Evolutionary conservation across 2,888 invertebrate species (phyloP).

Genomic region (Anthophora plumipes): DNA sequence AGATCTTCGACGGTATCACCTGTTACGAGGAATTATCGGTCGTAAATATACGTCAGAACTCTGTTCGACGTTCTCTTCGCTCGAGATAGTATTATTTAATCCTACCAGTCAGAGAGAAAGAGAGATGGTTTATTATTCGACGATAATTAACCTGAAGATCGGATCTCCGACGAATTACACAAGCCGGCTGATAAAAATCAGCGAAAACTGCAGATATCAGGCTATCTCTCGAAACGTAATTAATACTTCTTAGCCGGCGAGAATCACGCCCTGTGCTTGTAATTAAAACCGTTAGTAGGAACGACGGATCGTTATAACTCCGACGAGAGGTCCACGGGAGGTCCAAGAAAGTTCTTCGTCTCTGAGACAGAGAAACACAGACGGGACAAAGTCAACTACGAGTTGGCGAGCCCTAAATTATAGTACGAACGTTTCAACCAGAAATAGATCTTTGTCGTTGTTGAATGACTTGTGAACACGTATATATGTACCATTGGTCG

Average conservation of each 20-base stretch:
- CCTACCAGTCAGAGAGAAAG: not conserved
- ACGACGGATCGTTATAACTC: constrained; percentile 58
- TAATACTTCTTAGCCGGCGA: constrained; percentile 54
- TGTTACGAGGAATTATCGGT: constrained; percentile 29
- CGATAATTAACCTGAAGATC: constrained; percentile 31
- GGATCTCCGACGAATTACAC: constrained; percentile 20
- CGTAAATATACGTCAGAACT: constrained; percentile 35
- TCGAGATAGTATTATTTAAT: constrained; percentile 19
- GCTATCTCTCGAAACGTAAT: constrained; percentile 50
- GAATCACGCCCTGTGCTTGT: constrained; percentile 32
- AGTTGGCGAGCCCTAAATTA: constrained; percentile 52
- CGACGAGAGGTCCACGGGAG: constrained; percentile 46
- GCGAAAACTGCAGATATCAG: constrained; percentile 28
- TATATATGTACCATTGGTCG: not conserved
- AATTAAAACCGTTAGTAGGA: constrained; percentile 61
- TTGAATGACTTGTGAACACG: not conserved
- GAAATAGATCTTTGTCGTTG: constrained; percentile 57
- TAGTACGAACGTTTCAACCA: constrained; percentile 41
- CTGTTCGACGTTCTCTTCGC: not conserved
- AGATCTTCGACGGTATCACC: constrained; percentile 32
- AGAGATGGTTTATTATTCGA: not conserved
- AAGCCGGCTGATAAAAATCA: constrained; percentile 16
- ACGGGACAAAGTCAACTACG: constrained; percentile 47
- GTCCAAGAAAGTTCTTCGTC: constrained; percentile 54
- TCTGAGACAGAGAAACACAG: constrained; percentile 41